Conservation (phyloP, 1,140 invertebrate species). For the Solenopsis invicta region DNA sequence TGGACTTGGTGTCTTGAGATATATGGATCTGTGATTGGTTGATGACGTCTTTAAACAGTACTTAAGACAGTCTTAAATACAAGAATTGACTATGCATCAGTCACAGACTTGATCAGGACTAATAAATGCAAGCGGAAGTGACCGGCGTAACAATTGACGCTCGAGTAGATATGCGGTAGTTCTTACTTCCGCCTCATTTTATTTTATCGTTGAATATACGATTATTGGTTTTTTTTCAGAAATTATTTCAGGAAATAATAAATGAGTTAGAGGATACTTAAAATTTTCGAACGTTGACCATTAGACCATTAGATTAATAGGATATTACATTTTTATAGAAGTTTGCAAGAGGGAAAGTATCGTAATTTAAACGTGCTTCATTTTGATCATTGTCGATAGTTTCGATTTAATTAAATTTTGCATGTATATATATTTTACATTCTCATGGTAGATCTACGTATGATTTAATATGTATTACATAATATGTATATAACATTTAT, state of each 20-base stretch:
- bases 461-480: not conserved
- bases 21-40: too few species aligned
- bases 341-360: not conserved
- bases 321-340: not conserved
- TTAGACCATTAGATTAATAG: not conserved
- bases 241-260: not conserved
- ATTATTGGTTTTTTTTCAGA: not conserved
- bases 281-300: not conserved
- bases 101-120: not conserved
- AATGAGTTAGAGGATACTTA: slow-evolving; percentile 1
- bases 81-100: not conserved
- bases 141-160: not conserved
- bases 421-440: not conserved
- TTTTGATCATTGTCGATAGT: not conserved
- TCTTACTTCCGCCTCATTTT: not conserved
- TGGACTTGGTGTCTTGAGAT: too few species aligned
- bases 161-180: not conserved
- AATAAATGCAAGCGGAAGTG: slow-evolving; percentile 18
- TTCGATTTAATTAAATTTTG: not conserved
- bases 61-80: not conserved
- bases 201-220: not conserved
- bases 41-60: too few species aligned
- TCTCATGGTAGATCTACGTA: not conserved
- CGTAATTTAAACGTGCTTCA: not conserved
- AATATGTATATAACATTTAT: not conserved